These are phyloP conservation scores for Rhinichthys klamathensis DNA, from an alignment of 2,113 vertebrate genomes.

Conservation along the genomic window DNA sequence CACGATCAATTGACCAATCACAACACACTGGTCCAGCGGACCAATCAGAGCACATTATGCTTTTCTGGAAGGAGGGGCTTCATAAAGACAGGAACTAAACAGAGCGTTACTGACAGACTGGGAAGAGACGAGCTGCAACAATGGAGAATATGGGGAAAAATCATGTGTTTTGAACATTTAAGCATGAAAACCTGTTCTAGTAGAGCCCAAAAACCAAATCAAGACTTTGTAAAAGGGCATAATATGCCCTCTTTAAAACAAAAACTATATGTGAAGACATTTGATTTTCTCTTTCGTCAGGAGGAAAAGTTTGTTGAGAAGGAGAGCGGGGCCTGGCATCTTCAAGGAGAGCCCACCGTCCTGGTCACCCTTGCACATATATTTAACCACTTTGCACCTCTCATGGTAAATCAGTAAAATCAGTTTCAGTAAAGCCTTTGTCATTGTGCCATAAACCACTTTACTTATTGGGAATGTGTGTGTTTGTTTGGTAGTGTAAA, in stretches of 20 bases:
- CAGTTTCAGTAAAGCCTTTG: neutral
- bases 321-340: slow-evolving; percentile 80
- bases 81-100: too few species aligned
- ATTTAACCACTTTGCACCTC: slow-evolving; percentile 92
- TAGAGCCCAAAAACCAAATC: too few species aligned
- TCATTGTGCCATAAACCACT: neutral
- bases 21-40: too few species aligned
- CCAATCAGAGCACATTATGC: too few species aligned
- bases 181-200: too few species aligned
- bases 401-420: slow-evolving; percentile 83
- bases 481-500: slow-evolving; percentile 81
- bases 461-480: neutral
- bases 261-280: neutral
- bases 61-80: too few species aligned
- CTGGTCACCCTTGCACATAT: slow-evolving; percentile 89
- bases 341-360: slow-evolving; percentile 89
- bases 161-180: neutral
- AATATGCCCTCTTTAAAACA: neutral
- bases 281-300: slow-evolving; percentile 65
- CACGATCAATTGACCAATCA: too few species aligned
- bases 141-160: too few species aligned
- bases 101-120: too few species aligned
- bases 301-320: slow-evolving; percentile 86
- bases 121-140: too few species aligned
- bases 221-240: too few species aligned